Percentiles rank a stretch among this genome's conserved stretches.
Evolutionary conservation across 2,113 vertebrate genomes (phyloP).

Genomic region (Cephalophus harveyi): DNA sequence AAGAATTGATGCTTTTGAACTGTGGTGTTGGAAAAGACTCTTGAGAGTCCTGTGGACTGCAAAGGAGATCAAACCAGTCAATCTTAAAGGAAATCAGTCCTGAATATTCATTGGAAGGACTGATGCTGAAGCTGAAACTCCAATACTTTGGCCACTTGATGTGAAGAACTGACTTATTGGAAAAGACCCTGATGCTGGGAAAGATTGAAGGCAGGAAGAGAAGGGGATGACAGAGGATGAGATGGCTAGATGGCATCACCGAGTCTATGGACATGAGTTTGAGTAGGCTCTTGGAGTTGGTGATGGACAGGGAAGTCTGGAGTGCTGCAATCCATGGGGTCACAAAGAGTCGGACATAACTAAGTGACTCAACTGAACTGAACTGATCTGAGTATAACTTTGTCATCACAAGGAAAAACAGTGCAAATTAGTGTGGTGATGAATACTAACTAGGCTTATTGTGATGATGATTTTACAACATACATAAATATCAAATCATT

Average conservation of each 20-base stretch:
- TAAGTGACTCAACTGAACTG: neutral
- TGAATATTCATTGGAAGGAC: neutral
- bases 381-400: neutral
- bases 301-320: neutral
- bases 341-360: rapidly evolving
- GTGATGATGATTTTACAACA: neutral
- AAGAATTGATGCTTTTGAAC: neutral
- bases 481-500: neutral
- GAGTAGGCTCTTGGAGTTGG: neutral
- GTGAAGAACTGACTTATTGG: neutral
- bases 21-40: neutral
- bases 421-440: neutral
- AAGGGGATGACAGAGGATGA: neutral
- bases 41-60: neutral
- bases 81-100: neutral
- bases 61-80: neutral
- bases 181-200: neutral
- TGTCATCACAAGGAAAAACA: neutral
- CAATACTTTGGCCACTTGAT: neutral
- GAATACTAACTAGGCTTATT: neutral
- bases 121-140: neutral
- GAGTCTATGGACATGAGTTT: neutral
- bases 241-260: neutral
- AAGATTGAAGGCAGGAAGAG: neutral
- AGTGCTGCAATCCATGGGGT: neutral